A percentile compares a stretch with the other conserved stretches of the same genome.
Evolutionary conservation across 2,888 invertebrate species (phyloP).

Genomic region (Copidosoma aretas): DNA sequence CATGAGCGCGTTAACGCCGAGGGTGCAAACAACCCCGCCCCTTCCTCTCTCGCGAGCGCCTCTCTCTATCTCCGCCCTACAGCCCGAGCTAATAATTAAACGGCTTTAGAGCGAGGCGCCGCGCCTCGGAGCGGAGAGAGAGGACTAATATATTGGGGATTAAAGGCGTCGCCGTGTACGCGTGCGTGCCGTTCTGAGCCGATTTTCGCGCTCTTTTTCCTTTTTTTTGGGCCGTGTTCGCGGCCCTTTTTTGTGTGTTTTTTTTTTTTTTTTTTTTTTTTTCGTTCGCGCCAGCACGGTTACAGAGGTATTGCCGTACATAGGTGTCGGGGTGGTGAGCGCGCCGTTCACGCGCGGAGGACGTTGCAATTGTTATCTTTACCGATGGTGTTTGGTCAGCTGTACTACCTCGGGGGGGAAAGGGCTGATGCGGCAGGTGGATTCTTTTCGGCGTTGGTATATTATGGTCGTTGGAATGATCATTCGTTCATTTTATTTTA

Average conservation of each 20-base stretch:
- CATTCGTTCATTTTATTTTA: no score
- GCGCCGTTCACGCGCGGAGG: no score
- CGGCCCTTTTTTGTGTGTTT: neutral
- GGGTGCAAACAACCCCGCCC: conserved; percentile 58
- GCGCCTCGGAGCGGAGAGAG: conserved; percentile 1
- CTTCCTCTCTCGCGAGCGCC: neutral
- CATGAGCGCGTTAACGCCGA: conserved; percentile 53
- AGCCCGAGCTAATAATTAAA: conserved; percentile 58
- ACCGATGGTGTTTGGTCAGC: conserved; percentile 1
- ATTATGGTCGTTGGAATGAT: no score
- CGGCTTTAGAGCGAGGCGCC: conserved; percentile 42
- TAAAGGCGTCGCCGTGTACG: conserved; percentile 14
- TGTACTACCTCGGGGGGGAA: neutral
- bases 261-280: neutral
- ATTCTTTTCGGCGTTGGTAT: no score
- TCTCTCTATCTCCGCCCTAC: conserved; percentile 45
- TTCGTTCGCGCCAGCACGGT: neutral
- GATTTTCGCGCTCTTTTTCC: conserved; percentile 12
- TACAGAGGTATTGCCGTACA: no score
- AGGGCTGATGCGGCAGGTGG: neutral
- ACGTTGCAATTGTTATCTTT: neutral
- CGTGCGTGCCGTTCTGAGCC: conserved; percentile 14
- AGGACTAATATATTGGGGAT: conserved; percentile 35
- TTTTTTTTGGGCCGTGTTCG: conserved; percentile 12
- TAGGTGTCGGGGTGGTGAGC: no score